Base-by-base conservation (phyloP, 2,113 vertebrate genomes). In the Microtus ochrogaster region DNA sequence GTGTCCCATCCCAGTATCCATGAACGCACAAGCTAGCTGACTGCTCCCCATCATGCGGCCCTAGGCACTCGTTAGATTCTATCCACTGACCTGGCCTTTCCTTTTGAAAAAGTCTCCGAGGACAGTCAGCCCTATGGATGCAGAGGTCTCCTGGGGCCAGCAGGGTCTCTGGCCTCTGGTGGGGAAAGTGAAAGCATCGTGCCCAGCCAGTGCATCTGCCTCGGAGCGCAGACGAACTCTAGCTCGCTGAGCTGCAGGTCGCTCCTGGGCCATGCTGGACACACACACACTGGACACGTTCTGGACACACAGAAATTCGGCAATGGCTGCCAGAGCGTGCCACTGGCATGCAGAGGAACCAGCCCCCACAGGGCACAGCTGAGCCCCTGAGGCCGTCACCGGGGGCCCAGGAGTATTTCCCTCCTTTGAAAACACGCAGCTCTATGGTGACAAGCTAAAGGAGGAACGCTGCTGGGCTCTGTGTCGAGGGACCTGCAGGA, bases 1-100 rank as follows among this genome's bases (percentile, higher is more conserved):
- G 1, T 9, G 2, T 49, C 88, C 4, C 0, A 1, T 2, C 9
- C 44, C 52, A 0, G 2, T 0, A 0, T 10, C 21, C 13, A 1
- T 1, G 5, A 22, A 21, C 1, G 33, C 66, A 63, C 14, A 6
- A 12, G 7, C 5, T 19, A 2, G 17, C 74, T 3, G 5, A 2
- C 47, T 7, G 13, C 72, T 68, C 36, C 47, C 70, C 55, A 72
- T 41, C 21, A 22, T 3, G 3, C 10, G 5, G 79, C 78, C 22
- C n/a, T 55, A 2, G 0, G 22, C 11, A 39, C 28, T 41, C n/a
- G 2, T 0, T 28, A 52, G 7, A 28, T 0, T 41, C 70, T 17
- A 2, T 3, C 39, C 86, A 96, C 96, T 17, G 1, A 98, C 97
- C 97, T 97, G 97, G 49, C 41, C 65, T 8, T 76, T 89, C 47